Evolutionary conservation across 2,888 invertebrate genomes (phyloP), one percentile per base, ranked within the genome.

Genomic region (Rhagonycha fulva): DNA sequence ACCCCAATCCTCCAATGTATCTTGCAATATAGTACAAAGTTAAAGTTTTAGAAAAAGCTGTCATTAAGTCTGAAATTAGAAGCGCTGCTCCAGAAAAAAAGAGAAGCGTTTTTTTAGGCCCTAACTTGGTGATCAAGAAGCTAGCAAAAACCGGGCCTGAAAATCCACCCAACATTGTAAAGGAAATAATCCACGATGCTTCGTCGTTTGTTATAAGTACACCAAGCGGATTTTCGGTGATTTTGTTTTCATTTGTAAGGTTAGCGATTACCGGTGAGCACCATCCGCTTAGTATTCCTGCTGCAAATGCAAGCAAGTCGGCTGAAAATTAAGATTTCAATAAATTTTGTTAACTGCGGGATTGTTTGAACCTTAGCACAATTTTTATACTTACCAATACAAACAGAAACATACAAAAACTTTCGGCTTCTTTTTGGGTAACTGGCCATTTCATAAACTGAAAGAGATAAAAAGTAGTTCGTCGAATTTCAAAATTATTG

Each of bases 91-190:
- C 70, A 62, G 14, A 14, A 14, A 90, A 86, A 9, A 94, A 84
- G 9, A 95, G 87, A 0, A 92, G 90, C 89, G 89, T 90, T 87
- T 93, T 94, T 26, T 70, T 70, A 14, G 94, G 89, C 0, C 94
- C 94, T 73, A 92, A 87, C 80, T 87, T 90, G 62, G 93, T 91
- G 0, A 93, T 91, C 3, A 91, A 86, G 12, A 90, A 90, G 14
- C 94, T 94, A 0, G 92, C 93, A 11, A 91, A 85, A 83, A 94
- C 92, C 0, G 94, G 93, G 1, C 94, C 94, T 87, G 89, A 74
- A 14, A 88, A 86, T 1, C 90, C 89, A 4, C 90, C 90, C 61
- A 90, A 70, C 0, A 89, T 86, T 9, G 89, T 81, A 61, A 90
- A 81, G 3, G 89, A 89, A 3, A 89, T 90, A 68, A 91, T 87